Evolutionary conservation across 2,888 invertebrate genomes (phyloP).

Genomic region (Euclidia mi): DNA sequence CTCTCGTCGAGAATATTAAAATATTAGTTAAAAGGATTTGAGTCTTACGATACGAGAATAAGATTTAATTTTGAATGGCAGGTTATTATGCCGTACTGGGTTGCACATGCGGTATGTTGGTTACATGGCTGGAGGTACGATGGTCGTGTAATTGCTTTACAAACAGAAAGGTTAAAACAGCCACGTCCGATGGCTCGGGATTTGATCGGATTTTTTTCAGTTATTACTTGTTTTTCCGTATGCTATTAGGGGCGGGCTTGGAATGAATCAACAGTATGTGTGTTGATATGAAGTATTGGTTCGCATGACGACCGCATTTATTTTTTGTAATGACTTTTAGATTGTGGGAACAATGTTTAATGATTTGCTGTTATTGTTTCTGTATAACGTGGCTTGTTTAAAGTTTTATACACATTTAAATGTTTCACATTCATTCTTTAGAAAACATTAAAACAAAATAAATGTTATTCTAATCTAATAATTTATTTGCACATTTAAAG

Average conservation of each 20-base stretch:
- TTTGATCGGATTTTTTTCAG: slow-evolving; percentile 64
- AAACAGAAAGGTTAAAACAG: slow-evolving; percentile 73
- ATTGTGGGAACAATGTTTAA: slow-evolving; percentile 3
- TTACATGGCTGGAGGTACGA: slow-evolving; percentile 58
- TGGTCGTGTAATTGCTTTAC: slow-evolving; percentile 74
- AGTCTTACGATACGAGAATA: slow-evolving; percentile 33
- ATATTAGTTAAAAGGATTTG: slow-evolving; percentile 41
- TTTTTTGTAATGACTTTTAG: slow-evolving; percentile 12
- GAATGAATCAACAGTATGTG: slow-evolving; percentile 31
- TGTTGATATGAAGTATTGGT: slow-evolving; percentile 31
- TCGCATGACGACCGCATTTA: slow-evolving; percentile 18
- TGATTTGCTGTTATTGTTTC: not conserved
- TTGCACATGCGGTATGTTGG: slow-evolving; percentile 48
- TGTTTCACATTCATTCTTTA: too few species aligned
- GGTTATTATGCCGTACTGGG: slow-evolving; percentile 48
- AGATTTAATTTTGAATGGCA: slow-evolving; percentile 38
- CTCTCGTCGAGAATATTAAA: slow-evolving; percentile 48
- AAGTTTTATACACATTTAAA: too few species aligned
- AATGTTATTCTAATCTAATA: too few species aligned
- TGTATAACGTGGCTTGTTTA: not conserved
- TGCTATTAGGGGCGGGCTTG: slow-evolving; percentile 38
- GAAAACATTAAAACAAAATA: too few species aligned
- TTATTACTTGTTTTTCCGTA: slow-evolving; percentile 51
- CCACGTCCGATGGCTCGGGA: slow-evolving; percentile 63
- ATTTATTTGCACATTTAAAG: too few species aligned